Evolutionary conservation across 2,797 vertebrate species (phyloP).

Genomic region (Chaunax sp.): DNA sequence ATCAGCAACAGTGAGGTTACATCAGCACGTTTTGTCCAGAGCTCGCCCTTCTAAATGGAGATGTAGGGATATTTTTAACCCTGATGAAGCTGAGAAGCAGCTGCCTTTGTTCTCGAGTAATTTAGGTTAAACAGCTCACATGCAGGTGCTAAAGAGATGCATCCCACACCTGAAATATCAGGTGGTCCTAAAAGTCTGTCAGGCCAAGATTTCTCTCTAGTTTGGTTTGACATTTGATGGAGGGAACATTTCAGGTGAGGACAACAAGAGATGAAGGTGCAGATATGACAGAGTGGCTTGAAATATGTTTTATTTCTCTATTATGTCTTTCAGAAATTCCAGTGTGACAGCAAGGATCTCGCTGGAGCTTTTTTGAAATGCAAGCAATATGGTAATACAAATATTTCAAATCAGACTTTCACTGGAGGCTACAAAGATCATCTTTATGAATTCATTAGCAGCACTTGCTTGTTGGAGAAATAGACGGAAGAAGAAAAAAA

Average conservation of each 20-base stretch:
- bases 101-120: constrained; percentile 60
- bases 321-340: constrained; percentile 38
- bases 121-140: constrained; percentile 68
- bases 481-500: constrained; percentile 31
- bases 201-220: constrained; percentile 9
- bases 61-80: constrained; percentile 61
- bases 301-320: constrained; percentile 17
- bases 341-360: constrained; percentile 14
- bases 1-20: constrained; percentile 43
- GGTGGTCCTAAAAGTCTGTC: constrained; percentile 17
- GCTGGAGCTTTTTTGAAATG: constrained; percentile 38
- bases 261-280: constrained; percentile 7
- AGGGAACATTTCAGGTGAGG: constrained; percentile 1
- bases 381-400: constrained; percentile 57
- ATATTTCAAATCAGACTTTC: constrained; percentile 62
- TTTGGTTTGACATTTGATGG: neutral
- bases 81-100: constrained; percentile 46
- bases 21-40: constrained; percentile 38
- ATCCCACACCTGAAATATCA: constrained; percentile 46
- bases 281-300: constrained; percentile 17
- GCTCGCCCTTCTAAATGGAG: constrained; percentile 42
- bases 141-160: constrained; percentile 54
- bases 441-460: constrained; percentile 71
- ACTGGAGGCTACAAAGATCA: constrained; percentile 62
- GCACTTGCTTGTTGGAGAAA: constrained; percentile 47